A percentile compares a stretch with the other conserved stretches of the same genome.
These are phyloP conservation scores for Lamellibrachia columna DNA, from an alignment of 2,888 invertebrate species.

Conservation along the genomic window DNA sequence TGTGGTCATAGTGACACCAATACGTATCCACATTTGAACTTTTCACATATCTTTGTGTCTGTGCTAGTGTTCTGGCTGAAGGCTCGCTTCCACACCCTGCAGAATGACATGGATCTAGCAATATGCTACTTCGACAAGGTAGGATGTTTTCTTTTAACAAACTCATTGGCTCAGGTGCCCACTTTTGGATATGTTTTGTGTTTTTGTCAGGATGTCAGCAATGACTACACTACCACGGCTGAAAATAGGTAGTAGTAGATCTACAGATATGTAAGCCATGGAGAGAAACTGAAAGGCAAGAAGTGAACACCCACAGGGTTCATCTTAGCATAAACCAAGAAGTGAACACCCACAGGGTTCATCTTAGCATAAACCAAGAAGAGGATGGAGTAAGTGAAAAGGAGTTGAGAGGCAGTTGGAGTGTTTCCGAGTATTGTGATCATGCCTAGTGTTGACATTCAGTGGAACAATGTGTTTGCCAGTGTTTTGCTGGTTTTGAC, in stretches of 20 bases:
- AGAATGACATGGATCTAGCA: conserved; percentile 57
- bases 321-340: not conserved
- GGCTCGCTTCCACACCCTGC: conserved; percentile 54
- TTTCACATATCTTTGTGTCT: not conserved
- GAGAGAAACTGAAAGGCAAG: not conserved
- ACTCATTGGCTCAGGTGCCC: not conserved
- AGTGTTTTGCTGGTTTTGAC: not conserved
- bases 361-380: not conserved
- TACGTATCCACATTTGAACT: not conserved
- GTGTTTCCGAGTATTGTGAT: not conserved
- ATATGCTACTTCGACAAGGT: conserved; percentile 55
- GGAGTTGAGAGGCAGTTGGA: too few relatives aligned
- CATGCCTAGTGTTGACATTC: not conserved
- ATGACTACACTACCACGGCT: not conserved
- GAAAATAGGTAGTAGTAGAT: not conserved
- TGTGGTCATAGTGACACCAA: not conserved
- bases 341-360: not conserved
- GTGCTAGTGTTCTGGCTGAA: conserved; percentile 60
- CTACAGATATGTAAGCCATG: not conserved
- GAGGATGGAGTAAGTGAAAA: too few relatives aligned
- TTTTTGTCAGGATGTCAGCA: not conserved
- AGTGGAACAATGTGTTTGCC: not conserved
- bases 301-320: not conserved
- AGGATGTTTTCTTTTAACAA: conserved; percentile 25
- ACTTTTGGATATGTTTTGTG: not conserved